Evolutionary conservation across 2,113 vertebrate species (phyloP), one percentile per base, ranked within the genome.

Genomic region (Nesogale talazaci): DNA sequence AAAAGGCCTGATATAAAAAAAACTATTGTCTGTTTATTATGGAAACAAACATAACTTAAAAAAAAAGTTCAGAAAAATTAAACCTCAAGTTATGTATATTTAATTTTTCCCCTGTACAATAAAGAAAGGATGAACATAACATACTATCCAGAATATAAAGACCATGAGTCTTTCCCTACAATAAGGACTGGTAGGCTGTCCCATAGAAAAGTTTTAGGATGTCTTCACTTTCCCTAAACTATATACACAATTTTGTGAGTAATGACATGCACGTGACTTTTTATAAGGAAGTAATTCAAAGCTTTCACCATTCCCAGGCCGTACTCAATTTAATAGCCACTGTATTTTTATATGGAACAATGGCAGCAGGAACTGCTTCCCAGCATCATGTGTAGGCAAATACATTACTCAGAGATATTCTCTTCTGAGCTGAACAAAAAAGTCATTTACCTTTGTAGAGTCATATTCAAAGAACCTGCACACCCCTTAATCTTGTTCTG

Each of bases 401-500:
- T 29, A 88, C 2, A 38, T 69, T 72, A 22, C 5, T 74, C 15
- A 12, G 27, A 23, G 3, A 46, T 72, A 1, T 29, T 87, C 86
- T 91, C 77, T 83, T 61, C 76, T 46, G 72, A 75, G 80, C 29
- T 74, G 3, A 79, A 15, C 0, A 5, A 77, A 85, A 82, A 90
- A 77, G 22, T n/a, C 19, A 89, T 98, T 98, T 98, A 99, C 99
- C 99, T 99, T 97, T 99, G 99, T 95, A 99, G 97, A 94, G 97
- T 99, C 98, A 99, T 99, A 97, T 97, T 98, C 97, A 99, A 98
- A 93, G 99, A 99, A 90, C 98, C 99, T 34, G 98, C 97, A 94
- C 99, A 99, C 19, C 97, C 98, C 97, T 99, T 99, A 97, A 99
- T 99, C 98, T 99, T 99, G 98, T 99, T 99, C 97, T 99, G 99